Percentiles rank a stretch among this genome's conserved stretches.
These are phyloP conservation scores for Grammomys dolichurus DNA, from an alignment of 2,113 vertebrate species.

Conservation along the genomic window DNA sequence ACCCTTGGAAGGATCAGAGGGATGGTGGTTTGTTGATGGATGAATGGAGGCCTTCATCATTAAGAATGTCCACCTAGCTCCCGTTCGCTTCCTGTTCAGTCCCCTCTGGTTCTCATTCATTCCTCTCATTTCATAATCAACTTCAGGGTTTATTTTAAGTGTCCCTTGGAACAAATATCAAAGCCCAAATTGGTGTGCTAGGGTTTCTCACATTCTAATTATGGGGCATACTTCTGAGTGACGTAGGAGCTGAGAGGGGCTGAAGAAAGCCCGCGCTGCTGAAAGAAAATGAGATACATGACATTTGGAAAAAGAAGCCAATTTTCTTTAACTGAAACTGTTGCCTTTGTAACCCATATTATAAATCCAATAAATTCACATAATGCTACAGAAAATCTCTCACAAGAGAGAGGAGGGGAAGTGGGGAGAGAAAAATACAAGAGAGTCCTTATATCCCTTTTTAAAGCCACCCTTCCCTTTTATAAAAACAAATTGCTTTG, in stretches of 20 bases:
- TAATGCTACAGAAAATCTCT: conserved; percentile 84
- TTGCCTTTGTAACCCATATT: conserved; percentile 88
- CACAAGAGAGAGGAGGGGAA: conserved; percentile 71
- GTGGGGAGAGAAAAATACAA: not conserved
- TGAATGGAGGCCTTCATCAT: not conserved
- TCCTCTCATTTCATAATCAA: conserved; percentile 78
- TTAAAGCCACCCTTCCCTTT: conserved; percentile 58
- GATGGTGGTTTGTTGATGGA: not conserved
- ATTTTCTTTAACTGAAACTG: conserved; percentile 89
- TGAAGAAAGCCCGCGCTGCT: conserved; percentile 83
- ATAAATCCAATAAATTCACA: conserved; percentile 87
- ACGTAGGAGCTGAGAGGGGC: conserved; percentile 86
- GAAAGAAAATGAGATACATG: conserved; percentile 89
- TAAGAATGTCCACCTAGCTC: not conserved
- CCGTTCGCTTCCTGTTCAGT: conserved; percentile 25
- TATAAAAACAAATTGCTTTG: conserved; percentile 41
- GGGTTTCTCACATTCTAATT: conserved; percentile 87
- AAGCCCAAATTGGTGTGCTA: conserved; percentile 86
- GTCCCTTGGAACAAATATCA: conserved; percentile 86
- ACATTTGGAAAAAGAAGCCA: conserved; percentile 90
- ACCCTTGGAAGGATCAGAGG: not conserved
- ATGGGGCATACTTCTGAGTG: conserved; percentile 85
- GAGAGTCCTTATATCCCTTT: conserved; percentile 47
- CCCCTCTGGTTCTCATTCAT: conserved; percentile 57
- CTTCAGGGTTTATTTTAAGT: conserved; percentile 84